Percentiles rank a stretch among this genome's conserved stretches.
These are phyloP conservation scores for Cylindroiulus punctatus DNA, from an alignment of 2,888 invertebrate genomes.

Conservation along the genomic window DNA sequence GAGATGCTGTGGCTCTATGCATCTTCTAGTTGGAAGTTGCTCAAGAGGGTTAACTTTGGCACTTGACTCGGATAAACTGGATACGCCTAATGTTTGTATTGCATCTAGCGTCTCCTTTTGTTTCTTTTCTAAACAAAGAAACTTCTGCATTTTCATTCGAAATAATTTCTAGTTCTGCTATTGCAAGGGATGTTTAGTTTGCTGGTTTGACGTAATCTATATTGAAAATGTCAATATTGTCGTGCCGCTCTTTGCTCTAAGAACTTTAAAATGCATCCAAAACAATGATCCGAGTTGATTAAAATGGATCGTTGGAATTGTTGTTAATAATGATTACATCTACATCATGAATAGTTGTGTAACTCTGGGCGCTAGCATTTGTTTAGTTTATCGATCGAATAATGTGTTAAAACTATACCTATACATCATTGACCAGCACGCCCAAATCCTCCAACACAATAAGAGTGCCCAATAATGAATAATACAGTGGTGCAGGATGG, in stretches of 20 bases:
- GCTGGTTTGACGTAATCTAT: neutral
- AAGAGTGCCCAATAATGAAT: no score
- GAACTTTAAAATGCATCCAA: neutral
- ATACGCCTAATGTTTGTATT: neutral
- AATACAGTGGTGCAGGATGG: no score
- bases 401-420: neutral
- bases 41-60: conserved; percentile 1
- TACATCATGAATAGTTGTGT: neutral
- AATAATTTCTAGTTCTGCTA: neutral
- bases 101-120: neutral
- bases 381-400: neutral
- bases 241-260: neutral
- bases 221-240: neutral
- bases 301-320: neutral
- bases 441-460: no score
- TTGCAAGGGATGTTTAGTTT: neutral
- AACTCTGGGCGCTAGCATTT: neutral
- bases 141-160: neutral
- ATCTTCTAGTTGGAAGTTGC: neutral
- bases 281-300: neutral
- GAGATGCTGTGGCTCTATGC: no score
- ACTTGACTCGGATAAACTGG: neutral
- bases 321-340: neutral
- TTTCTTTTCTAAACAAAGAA: conserved; percentile 4
- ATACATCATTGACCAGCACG: no score